phyloP scores from a whole-genome alignment of 2,888 invertebrate species.

The Rapana venosa region DNA sequence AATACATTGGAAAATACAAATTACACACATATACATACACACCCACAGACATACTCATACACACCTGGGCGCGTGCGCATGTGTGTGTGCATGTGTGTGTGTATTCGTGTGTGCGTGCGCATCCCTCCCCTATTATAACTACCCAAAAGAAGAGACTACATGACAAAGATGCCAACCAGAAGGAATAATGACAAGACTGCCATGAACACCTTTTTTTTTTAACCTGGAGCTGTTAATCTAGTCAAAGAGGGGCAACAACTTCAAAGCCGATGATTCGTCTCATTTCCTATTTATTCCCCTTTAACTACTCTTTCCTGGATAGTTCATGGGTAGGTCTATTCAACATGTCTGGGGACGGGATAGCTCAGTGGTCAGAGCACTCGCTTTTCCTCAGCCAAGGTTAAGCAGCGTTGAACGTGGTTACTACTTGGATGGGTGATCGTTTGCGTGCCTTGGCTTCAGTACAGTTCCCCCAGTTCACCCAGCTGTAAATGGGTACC shows the following conservation, averaged over 20 bases:
- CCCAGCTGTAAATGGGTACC: too few species aligned
- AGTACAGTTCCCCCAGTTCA: too few species aligned
- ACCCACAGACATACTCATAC: too few species aligned
- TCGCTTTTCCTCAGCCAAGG: too few species aligned
- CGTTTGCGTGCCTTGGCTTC: too few species aligned
- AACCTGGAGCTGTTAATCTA: neutral
- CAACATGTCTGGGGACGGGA: neutral
- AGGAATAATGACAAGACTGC: neutral
- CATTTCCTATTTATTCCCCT: neutral
- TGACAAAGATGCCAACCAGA: neutral
- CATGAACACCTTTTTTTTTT: neutral
- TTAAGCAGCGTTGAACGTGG: too few species aligned
- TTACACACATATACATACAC: too few species aligned
- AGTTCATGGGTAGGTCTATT: neutral
- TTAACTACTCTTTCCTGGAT: neutral
- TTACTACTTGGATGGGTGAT: too few species aligned
- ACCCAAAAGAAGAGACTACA: neutral
- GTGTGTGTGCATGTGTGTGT: slow-evolving; percentile 15
- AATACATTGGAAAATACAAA: too few species aligned
- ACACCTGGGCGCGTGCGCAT: neutral
- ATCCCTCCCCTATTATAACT: neutral
- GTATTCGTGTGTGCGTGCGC: neutral
- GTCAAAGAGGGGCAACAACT: neutral
- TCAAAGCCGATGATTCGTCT: neutral
- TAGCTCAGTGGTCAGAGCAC: too few species aligned